Evolutionary conservation across 2,797 vertebrate species (phyloP).

Genomic region (Lepus townsendii): DNA sequence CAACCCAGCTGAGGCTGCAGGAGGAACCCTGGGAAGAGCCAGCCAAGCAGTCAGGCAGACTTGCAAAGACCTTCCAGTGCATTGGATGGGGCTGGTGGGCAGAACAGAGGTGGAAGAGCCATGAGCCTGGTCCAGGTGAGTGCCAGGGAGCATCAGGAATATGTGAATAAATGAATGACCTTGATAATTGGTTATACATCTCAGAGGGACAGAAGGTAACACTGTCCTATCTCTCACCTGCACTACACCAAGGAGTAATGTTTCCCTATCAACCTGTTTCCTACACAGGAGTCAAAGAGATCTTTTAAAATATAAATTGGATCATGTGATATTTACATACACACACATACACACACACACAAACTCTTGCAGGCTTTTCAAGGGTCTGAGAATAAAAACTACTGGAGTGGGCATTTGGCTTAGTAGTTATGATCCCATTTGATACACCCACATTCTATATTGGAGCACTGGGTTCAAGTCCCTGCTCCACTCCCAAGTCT

Average conservation of each 20-base stretch:
- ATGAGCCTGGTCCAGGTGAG: neutral
- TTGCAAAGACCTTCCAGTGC: neutral
- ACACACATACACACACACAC: too few relatives aligned
- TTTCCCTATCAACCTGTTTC: neutral
- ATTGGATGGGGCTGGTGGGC: accelerated
- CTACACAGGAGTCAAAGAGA: neutral
- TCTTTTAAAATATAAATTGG: neutral
- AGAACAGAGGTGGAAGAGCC: neutral
- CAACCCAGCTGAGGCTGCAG: neutral
- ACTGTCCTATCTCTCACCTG: neutral
- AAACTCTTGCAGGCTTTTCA: neutral
- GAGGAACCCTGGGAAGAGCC: neutral
- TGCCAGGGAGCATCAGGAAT: too few relatives aligned
- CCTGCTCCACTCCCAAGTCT: too few relatives aligned
- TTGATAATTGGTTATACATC: neutral
- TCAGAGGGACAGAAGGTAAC: neutral
- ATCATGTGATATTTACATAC: neutral
- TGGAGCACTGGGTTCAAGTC: too few relatives aligned
- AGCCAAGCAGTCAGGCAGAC: neutral
- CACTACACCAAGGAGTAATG: neutral
- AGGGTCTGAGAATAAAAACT: neutral
- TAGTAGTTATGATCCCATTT: too few relatives aligned
- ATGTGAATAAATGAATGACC: neutral
- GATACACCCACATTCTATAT: too few relatives aligned
- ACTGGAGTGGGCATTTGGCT: too few relatives aligned